Percentiles rank a stretch among this genome's conserved stretches.
These are phyloP conservation scores for Ganaspis sp. DNA, from an alignment of 1,140 invertebrate species.

Conservation along the genomic window DNA sequence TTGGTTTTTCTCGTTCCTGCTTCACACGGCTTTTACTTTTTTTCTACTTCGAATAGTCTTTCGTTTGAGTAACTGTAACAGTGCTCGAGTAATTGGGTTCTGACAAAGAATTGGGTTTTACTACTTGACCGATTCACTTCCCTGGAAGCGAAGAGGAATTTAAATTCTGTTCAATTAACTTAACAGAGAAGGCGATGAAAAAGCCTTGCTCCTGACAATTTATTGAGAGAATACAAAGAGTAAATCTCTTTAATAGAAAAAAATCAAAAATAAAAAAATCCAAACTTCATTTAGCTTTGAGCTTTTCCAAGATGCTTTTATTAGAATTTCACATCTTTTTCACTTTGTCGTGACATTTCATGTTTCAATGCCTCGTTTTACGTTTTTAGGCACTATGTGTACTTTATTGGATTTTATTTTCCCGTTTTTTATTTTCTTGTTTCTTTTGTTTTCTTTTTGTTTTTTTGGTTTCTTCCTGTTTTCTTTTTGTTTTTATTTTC, in stretches of 20 bases:
- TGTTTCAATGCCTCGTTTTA: too few relatives aligned
- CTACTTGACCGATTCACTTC: slow-evolving; percentile 20
- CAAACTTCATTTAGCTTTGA: too few relatives aligned
- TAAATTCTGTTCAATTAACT: slow-evolving; percentile 15
- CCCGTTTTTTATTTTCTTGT: too few relatives aligned
- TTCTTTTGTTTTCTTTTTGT: too few relatives aligned
- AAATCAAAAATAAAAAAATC: background rate
- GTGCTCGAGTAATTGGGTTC: slow-evolving; percentile 21
- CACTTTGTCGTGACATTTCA: background rate
- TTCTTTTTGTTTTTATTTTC: too few relatives aligned
- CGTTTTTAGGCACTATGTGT: too few relatives aligned
- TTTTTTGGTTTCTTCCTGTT: too few relatives aligned
- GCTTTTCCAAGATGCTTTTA: too few relatives aligned
- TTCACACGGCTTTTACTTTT: background rate
- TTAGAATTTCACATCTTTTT: background rate
- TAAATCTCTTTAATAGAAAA: background rate
- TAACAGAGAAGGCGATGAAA: background rate
- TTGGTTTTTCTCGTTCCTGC: slow-evolving; percentile 25
- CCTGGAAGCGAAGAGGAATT: background rate
- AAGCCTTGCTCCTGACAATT: background rate
- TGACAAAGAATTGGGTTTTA: slow-evolving; percentile 17
- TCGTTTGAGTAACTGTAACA: background rate
- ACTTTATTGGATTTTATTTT: too few relatives aligned
- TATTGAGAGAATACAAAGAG: background rate
- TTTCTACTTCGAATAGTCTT: background rate